phyloP scores from a whole-genome alignment of 2,113 vertebrate genomes.

The Labeo catla region DNA sequence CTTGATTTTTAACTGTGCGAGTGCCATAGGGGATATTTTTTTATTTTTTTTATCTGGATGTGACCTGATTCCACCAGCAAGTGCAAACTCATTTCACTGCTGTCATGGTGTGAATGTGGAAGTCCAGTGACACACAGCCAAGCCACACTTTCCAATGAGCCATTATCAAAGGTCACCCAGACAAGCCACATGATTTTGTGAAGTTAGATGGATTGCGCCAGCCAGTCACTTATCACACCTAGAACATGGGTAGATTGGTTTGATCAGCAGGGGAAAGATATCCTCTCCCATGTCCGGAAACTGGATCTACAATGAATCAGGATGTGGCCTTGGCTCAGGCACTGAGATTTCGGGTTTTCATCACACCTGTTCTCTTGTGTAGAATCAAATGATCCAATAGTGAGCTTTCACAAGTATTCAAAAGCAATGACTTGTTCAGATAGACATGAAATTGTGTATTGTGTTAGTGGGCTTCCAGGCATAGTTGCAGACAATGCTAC shows the following conservation, averaged over 20 bases:
- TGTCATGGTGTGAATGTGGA: conserved; percentile 50
- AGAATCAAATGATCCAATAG: background rate
- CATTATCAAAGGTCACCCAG: conserved; percentile 56
- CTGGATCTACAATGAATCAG: background rate
- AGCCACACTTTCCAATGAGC: conserved; percentile 20
- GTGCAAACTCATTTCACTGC: conserved; percentile 51
- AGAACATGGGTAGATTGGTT: conserved; percentile 31
- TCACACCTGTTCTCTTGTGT: background rate
- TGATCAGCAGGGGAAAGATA: conserved; percentile 31
- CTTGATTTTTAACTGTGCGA: conserved; percentile 2
- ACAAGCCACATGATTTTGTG: conserved; percentile 21
- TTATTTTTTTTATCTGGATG: conserved; percentile 32
- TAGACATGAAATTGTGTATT: background rate
- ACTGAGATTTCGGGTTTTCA: background rate
- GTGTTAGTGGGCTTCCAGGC: conserved; percentile 37
- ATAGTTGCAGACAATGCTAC: conserved; percentile 36
- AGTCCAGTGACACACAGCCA: conserved; percentile 25
- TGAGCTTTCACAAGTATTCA: conserved; percentile 31
- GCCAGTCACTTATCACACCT: conserved; percentile 41
- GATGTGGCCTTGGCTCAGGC: background rate
- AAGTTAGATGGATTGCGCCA: conserved; percentile 41
- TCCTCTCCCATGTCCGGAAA: background rate
- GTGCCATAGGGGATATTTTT: conserved; percentile 47
- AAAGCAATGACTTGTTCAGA: background rate
- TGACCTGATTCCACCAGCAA: conserved; percentile 58